A percentile compares a stretch with the other conserved stretches of the same genome.
These are phyloP conservation scores for Bos indicus DNA, from an alignment of 2,113 vertebrate genomes.

Conservation along the genomic window DNA sequence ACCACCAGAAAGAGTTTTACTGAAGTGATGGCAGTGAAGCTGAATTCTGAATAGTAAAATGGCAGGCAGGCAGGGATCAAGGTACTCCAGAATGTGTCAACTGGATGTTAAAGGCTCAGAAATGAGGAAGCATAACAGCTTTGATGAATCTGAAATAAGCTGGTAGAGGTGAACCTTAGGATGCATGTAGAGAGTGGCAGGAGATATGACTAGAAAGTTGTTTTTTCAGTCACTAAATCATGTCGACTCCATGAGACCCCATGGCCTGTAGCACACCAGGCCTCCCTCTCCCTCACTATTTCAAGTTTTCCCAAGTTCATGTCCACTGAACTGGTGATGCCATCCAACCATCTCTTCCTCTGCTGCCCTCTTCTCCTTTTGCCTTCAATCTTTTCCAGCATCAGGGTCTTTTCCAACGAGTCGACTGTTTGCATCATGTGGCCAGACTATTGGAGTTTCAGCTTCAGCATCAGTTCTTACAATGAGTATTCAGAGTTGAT, in stretches of 20 bases:
- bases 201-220: not conserved
- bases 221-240: not conserved
- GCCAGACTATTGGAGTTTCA: not conserved
- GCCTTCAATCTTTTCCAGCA: not conserved
- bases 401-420: not conserved
- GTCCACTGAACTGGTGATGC: not conserved
- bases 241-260: not conserved
- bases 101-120: not conserved
- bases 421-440: not conserved
- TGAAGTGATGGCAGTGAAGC: not conserved
- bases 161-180: not conserved
- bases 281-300: not conserved
- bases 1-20: not conserved
- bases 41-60: not conserved
- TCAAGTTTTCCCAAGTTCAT: not conserved
- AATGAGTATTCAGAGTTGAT: not conserved
- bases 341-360: not conserved
- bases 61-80: not conserved
- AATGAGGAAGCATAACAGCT: not conserved
- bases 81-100: not conserved
- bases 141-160: not conserved
- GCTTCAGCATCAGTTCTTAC: not conserved
- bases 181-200: not conserved
- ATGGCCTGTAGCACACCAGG: not conserved
- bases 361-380: not conserved